Evolutionary conservation across 23 tunicate species (phyloP).

Genomic region (Oikopleura albicans): DNA sequence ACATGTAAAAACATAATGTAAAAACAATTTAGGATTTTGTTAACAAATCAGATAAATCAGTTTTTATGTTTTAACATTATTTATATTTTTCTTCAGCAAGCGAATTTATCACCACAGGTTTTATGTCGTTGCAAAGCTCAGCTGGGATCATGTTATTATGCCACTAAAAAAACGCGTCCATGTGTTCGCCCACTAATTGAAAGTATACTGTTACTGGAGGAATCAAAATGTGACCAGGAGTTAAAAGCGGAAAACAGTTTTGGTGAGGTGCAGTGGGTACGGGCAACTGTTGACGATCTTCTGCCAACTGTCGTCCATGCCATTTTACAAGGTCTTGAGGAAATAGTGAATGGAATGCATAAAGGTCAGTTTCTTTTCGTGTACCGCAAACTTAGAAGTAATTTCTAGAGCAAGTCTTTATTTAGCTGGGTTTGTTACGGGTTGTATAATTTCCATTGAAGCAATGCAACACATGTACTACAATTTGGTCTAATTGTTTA

Average conservation of each 20-base stretch:
- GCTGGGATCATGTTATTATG: constrained; percentile 3
- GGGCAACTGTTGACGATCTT: not conserved
- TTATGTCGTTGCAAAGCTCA: not conserved
- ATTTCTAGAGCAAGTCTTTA: too few species aligned
- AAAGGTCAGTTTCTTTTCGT: too few species aligned
- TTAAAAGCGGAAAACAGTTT: not conserved
- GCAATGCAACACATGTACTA: too few species aligned
- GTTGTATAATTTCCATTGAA: too few species aligned
- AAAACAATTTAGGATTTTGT: too few species aligned
- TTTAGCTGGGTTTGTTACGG: too few species aligned
- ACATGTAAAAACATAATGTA: too few species aligned
- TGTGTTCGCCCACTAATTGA: not conserved
- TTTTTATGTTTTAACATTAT: too few species aligned
- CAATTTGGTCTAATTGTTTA: too few species aligned
- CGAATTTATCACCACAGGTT: not conserved
- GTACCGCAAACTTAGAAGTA: too few species aligned
- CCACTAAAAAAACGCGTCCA: not conserved
- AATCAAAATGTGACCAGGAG: not conserved
- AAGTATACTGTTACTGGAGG: not conserved
- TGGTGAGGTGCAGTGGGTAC: not conserved
- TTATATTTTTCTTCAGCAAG: not conserved
- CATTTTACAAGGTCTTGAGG: not conserved
- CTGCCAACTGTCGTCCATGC: not conserved
- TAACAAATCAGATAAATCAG: too few species aligned
- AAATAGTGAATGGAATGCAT: not conserved